Base-by-base conservation (phyloP, 37 sponge, comb jelly and placozoan species). In the Amphimedon queenslandica region DNA sequence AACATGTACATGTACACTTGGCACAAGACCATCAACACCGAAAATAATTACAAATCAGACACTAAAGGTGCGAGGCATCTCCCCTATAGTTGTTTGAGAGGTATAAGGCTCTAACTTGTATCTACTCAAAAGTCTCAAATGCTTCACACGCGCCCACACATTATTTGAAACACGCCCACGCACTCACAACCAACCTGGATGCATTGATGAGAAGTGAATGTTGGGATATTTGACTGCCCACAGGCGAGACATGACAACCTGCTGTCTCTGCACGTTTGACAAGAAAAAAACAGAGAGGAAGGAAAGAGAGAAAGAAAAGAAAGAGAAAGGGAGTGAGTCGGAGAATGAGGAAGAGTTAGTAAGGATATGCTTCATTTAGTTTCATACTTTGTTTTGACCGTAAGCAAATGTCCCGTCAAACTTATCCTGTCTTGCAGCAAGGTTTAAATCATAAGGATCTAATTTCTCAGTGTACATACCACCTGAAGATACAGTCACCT, bases 171-270 rank as follows among this genome's bases (percentile, higher is more conserved):
- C 24, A 63, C 64, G 18, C 24, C 8, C 64, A 63, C 13, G 8
- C 53, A 47, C 8, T 2, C 25, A 11, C 25, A 31, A 8, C 53
- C 13, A 60, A 79, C 93, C 93, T 31, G 96, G 96, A 41, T 96
- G 96, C 96, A 96, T 96, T n/a, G 96, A 70, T 8, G 81, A 79
- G 73, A 96, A 96, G 63, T 82, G 82, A 43, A 96, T 79, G 25
- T 83, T 83, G 0, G 79, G 77, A 41, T 86, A 77, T 39, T 57
- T 37, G 47, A 73, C 43, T 1, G 92, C 76, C 92, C 89, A 96
- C 21, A 43, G 58, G 57, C 87, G 80, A 0, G 71, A 75, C 89
- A 96, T 91, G 25, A 96, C 84, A 43, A 96, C 79, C 60, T 96
- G 96, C 77, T 96, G 96, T 37, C 96, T 88, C 84, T 88, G 80